phyloP scores from a whole-genome alignment of 2,888 invertebrate genomes.

The Spilarctia lutea region DNA sequence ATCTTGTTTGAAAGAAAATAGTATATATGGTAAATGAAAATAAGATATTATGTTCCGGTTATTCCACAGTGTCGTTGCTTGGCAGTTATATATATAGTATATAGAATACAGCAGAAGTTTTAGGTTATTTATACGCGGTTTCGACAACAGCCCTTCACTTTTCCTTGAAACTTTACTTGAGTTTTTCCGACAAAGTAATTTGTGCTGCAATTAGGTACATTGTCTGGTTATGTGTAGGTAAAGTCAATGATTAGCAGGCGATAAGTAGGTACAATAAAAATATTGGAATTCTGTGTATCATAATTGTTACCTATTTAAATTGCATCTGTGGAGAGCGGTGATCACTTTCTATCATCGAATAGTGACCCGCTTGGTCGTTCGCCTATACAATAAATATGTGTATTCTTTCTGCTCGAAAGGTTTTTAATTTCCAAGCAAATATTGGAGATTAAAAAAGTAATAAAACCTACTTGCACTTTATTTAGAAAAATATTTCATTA shows the following conservation, averaged over 20 bases:
- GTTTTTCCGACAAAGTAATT: not conserved
- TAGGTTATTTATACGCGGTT: not conserved
- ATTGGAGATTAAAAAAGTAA: not conserved
- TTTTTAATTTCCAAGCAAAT: not conserved
- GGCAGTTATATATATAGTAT: not conserved
- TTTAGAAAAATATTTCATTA: not conserved
- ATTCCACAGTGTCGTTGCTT: not conserved
- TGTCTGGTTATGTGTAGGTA: not conserved
- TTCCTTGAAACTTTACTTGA: not conserved
- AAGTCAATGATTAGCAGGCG: not conserved
- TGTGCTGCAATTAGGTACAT: not conserved
- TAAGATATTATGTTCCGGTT: no score
- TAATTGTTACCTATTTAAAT: not conserved
- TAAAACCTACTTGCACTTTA: not conserved
- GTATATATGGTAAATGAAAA: not conserved
- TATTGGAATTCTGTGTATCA: not conserved
- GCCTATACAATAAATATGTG: not conserved
- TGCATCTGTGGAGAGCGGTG: no score
- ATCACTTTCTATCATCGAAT: no score
- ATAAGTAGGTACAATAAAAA: not conserved
- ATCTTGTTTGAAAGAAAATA: not conserved
- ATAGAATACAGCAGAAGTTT: not conserved
- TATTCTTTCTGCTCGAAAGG: not conserved
- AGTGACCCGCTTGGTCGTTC: not conserved
- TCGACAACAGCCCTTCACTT: not conserved